Percentiles rank a stretch among this genome's conserved stretches.
These are phyloP conservation scores for Cancer borealis DNA, from an alignment of 2,888 invertebrate species.

Conservation along the genomic window DNA sequence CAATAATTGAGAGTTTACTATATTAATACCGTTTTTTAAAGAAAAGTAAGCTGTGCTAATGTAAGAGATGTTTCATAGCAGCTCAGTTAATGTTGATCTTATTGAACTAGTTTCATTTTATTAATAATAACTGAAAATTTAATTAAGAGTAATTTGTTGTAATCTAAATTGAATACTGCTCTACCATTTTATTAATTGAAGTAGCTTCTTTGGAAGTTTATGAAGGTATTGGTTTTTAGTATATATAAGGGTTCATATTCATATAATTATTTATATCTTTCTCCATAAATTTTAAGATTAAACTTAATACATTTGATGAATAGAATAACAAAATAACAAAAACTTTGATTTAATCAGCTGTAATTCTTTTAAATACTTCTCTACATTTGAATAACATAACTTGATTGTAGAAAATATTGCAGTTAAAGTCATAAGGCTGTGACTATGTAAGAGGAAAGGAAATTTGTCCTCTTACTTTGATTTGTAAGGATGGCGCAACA, in stretches of 20 bases:
- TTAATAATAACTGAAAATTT: neutral
- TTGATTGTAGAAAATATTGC: neutral
- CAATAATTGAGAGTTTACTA: conserved; percentile 35
- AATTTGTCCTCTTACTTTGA: neutral
- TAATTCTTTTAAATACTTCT: neutral
- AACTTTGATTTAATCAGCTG: conserved; percentile 35
- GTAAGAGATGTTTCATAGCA: neutral
- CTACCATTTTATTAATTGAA: neutral
- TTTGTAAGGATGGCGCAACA: neutral
- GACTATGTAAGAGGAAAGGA: neutral
- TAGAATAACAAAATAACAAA: neutral
- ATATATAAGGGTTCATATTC: neutral
- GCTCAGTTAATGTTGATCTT: neutral
- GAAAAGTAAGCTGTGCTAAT: neutral
- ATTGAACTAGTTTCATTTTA: neutral
- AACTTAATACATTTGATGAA: neutral
- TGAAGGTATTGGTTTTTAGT: neutral
- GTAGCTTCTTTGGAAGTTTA: neutral
- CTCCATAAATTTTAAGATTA: neutral
- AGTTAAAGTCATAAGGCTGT: too few relatives aligned
- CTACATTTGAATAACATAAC: neutral
- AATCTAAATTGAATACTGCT: neutral
- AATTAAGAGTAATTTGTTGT: neutral
- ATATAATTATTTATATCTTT: neutral
- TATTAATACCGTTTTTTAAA: neutral